Base-by-base conservation (phyloP, 2,113 vertebrate species). In the Heterotis niloticus region DNA sequence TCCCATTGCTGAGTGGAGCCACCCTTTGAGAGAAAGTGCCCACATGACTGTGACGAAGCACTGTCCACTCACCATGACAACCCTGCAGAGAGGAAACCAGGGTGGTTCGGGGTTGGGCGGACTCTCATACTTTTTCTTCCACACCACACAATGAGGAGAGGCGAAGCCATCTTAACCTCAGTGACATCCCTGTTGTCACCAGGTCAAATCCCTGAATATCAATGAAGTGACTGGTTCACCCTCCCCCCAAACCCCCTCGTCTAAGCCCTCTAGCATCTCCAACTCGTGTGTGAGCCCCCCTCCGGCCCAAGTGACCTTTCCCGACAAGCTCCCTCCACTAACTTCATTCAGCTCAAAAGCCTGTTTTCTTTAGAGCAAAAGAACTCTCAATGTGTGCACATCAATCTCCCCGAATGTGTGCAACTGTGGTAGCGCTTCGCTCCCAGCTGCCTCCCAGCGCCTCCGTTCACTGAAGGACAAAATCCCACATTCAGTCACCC, bases 131-230 rank as follows among this genome's bases (percentile, higher is more conserved):
- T 84, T 89, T 88, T 90, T 88, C 26, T 88, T 87, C 13, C 81
- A 81, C 65, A 59, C 17, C 0, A 29, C 86, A 87, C 84, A 88
- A 88, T 81, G 76, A 69, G 75, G 84, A 83, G 78, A 91, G 83
- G 88, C 85, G 17, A 34, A 81, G 81, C 89, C 76, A 85, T 86
- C 81, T 83, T 85, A 92, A 92, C 92, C 94, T 83, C 80, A 0
- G 81, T 51, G 90, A 90, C 90, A 83, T 78, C 52, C 78, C 85
- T 18, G 81, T 88, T 89, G 91, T 91, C 34, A 79, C 82, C 64
- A 23, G 92, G 93, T 93, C 92, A 90, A 89, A 93, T 91, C 86
- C 34, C 88, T 91, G 91, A 91, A 88, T 91, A 89, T 91, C 92
- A 91, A 86, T 87, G 83, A 88, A 84, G 84, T 87, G 82, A 77